Base-by-base conservation (phyloP, 2,888 invertebrate species). In the Dicyrtomina minuta region DNA sequence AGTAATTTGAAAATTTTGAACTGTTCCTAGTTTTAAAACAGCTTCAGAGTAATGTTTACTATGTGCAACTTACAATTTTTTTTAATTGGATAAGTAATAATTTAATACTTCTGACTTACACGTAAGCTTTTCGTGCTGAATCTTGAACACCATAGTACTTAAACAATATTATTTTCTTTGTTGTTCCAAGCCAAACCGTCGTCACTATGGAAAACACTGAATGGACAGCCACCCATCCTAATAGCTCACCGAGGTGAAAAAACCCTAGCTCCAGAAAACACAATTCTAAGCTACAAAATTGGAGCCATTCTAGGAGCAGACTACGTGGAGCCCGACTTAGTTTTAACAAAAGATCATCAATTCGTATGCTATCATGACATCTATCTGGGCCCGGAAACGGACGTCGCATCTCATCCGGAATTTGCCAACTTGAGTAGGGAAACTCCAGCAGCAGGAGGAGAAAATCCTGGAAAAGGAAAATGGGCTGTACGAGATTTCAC, bases 191-290 rank as follows among this genome's bases (percentile, higher is more conserved):
- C n/a, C n/a, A n/a, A n/a, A n/a, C n/a, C n/a, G n/a, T n/a, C n/a
- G n/a, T n/a, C n/a, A n/a, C n/a, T n/a, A n/a, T 73, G 72, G 73
- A 27, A 20, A 13, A 73, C 70, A 22, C 43, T 71, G 12, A 26
- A 58, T 56, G 73, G 70, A 27, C 3, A 62, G 10, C 73, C 65
- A 12, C 27, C 73, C 0, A 1, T 68, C 2, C n/a, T 75, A 0
- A 49, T 74, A 43, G 77, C 66, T 10, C 77, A 77, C 53, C 71
- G 72, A 39, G 77, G 77, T 2, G 77, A 77, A 33, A 73, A 74
- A 27, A 68, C 73, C 22, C 33, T 75, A 1, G 62, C 75, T 44
- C 77, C 77, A 0, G 75, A 71, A 17, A 74, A 77, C 43, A 77
- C 77, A 2, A 5, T 75, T 12, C 65, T 66, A 10, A 68, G 74